Evolutionary conservation across 2,888 invertebrate species (phyloP).

Genomic region (Calameuta filiformis): DNA sequence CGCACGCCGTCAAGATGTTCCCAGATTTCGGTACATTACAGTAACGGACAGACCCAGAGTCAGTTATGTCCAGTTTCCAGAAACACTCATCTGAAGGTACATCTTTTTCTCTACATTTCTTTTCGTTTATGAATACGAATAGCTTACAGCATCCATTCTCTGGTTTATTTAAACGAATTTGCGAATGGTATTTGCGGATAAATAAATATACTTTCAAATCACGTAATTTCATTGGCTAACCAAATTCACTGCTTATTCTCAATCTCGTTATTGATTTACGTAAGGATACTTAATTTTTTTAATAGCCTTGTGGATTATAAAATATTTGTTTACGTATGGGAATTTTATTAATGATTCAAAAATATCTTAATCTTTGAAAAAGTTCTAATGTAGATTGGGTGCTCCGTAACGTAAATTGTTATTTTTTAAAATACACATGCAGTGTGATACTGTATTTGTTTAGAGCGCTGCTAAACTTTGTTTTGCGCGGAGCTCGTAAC

Average conservation of each 20-base stretch:
- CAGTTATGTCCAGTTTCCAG: slow-evolving; percentile 56
- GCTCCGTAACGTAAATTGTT: no score
- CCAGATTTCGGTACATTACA: slow-evolving; percentile 59
- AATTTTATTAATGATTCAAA: no score
- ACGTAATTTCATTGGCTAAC: no score
- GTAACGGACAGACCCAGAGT: slow-evolving; percentile 60
- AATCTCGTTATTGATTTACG: not conserved
- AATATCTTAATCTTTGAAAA: no score
- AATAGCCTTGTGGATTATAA: no score
- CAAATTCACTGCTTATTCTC: not conserved
- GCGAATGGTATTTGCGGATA: no score
- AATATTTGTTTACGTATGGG: no score
- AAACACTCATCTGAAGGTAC: slow-evolving; percentile 57
- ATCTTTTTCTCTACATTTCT: slow-evolving; percentile 4
- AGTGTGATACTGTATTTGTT: no score
- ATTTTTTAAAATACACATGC: no score
- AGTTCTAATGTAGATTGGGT: no score
- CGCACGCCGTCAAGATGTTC: slow-evolving; percentile 59
- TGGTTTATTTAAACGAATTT: not conserved
- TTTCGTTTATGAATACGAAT: not conserved
- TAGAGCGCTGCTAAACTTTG: no score
- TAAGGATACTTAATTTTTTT: not conserved
- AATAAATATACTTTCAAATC: not conserved
- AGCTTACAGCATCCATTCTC: not conserved
- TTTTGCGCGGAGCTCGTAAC: no score